Evolutionary conservation across 2,113 vertebrate species (phyloP).

Genomic region (Plestiodon gilberti): DNA sequence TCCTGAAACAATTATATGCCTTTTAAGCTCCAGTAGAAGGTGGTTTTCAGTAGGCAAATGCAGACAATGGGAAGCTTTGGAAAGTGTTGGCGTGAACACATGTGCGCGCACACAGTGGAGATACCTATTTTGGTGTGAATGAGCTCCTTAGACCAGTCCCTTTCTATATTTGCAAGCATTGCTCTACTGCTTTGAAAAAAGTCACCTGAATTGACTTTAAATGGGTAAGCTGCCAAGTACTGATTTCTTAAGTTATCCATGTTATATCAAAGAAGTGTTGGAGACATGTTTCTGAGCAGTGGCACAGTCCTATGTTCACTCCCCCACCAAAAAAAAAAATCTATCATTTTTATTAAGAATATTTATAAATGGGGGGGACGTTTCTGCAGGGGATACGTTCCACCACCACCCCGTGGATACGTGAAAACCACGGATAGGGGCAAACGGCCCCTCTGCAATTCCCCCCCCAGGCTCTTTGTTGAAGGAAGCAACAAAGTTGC

Average conservation of each 20-base stretch:
- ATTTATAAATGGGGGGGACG: too few relatives aligned
- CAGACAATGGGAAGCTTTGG: not conserved
- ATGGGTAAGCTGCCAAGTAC: not conserved
- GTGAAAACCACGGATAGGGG: too few relatives aligned
- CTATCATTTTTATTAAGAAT: not conserved
- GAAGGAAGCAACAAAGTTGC: too few relatives aligned
- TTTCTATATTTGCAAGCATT: not conserved
- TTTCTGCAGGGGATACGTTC: too few relatives aligned
- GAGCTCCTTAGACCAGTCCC: not conserved
- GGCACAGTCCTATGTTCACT: not conserved
- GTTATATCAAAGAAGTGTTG: not conserved
- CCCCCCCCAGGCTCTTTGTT: too few relatives aligned
- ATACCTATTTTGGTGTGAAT: not conserved
- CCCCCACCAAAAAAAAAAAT: too few relatives aligned
- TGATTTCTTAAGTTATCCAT: not conserved
- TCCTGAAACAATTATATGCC: constrained; percentile 73
- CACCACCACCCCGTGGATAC: too few relatives aligned
- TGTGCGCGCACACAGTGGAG: not conserved
- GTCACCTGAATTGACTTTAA: not conserved
- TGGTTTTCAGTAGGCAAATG: not conserved
- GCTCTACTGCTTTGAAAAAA: not conserved
- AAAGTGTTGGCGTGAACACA: not conserved
- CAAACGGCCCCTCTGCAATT: too few relatives aligned
- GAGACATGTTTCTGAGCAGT: not conserved
- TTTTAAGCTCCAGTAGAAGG: constrained; percentile 14